A percentile compares a stretch with the other conserved stretches of the same genome.
phyloP scores from a whole-genome alignment of 2,888 invertebrate species.

The Coronaproctus castanopsis region DNA sequence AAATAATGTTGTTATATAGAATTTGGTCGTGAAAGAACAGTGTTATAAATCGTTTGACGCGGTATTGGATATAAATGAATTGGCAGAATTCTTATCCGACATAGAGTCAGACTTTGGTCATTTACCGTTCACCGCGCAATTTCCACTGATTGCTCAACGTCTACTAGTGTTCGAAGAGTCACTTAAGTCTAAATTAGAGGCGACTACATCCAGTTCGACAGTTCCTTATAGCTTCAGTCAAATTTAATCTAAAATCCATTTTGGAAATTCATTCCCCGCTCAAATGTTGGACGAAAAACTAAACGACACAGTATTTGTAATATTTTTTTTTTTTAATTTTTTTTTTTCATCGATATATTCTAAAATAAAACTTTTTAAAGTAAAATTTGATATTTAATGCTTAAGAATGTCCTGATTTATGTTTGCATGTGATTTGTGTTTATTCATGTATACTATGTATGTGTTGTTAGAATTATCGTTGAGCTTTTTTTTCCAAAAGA shows the following conservation, averaged over 20 bases:
- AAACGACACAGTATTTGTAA: too few relatives aligned
- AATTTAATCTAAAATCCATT: not conserved
- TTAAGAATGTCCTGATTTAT: too few relatives aligned
- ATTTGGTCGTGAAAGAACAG: too few relatives aligned
- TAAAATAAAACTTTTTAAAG: too few relatives aligned
- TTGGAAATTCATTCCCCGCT: not conserved
- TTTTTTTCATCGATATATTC: too few relatives aligned
- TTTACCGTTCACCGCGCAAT: constrained; percentile 90
- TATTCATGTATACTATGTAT: too few relatives aligned
- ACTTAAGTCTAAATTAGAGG: constrained; percentile 69
- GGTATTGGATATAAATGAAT: constrained; percentile 92
- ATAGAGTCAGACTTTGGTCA: constrained; percentile 99
- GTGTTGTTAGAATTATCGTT: too few relatives aligned
- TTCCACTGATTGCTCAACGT: constrained; percentile 93
- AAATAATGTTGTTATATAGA: too few relatives aligned
- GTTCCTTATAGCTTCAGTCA: not conserved
- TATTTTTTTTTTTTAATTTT: too few relatives aligned
- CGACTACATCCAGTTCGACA: constrained; percentile 49
- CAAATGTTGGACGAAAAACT: not conserved
- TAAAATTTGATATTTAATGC: too few relatives aligned
- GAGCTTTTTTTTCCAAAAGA: too few relatives aligned
- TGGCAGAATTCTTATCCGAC: constrained; percentile 93
- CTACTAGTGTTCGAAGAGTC: constrained; percentile 96
- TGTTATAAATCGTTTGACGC: constrained; percentile 98
- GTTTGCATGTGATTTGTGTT: too few relatives aligned